phyloP scores from a whole-genome alignment of 92 coral and sea anemone species.

The Phenganax stokvisi region DNA sequence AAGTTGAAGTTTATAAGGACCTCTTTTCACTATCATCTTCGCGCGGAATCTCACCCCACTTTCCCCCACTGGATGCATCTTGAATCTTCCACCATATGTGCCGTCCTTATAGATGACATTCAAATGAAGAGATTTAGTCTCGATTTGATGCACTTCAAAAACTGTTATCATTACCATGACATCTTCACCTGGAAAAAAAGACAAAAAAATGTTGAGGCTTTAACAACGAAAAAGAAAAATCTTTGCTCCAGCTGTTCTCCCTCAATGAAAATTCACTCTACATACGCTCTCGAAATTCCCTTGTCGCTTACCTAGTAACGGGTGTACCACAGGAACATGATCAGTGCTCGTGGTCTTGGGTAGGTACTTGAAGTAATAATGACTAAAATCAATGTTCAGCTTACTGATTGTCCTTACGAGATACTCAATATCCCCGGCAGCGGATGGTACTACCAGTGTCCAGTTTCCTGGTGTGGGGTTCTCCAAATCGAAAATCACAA shows the following conservation, averaged over 20 bases:
- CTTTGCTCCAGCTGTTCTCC: neutral
- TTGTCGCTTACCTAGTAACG: constrained; percentile 58
- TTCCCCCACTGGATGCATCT: constrained; percentile 47
- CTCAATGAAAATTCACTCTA: neutral
- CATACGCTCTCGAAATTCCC: neutral
- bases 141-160: constrained; percentile 67
- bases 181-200: constrained; percentile 44
- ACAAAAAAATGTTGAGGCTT: no score
- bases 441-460: constrained; percentile 55
- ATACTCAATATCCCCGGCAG: constrained; percentile 57
- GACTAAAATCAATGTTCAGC: constrained; percentile 69
- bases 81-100: constrained; percentile 46
- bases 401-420: constrained; percentile 63
- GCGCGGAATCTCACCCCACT: constrained; percentile 60
- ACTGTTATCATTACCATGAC: constrained; percentile 59
- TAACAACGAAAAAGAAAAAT: no score
- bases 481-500: constrained; percentile 54
- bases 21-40: constrained; percentile 52
- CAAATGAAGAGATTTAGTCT: constrained; percentile 48
- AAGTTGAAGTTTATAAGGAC: constrained; percentile 60
- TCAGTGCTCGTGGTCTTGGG: constrained; percentile 22
- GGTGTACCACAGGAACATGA: constrained; percentile 59
- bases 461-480: constrained; percentile 69
- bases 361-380: constrained; percentile 52
- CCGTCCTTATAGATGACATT: constrained; percentile 68